phyloP scores from a whole-genome alignment of 1,140 invertebrate species.

The Pachypsylla venusta region DNA sequence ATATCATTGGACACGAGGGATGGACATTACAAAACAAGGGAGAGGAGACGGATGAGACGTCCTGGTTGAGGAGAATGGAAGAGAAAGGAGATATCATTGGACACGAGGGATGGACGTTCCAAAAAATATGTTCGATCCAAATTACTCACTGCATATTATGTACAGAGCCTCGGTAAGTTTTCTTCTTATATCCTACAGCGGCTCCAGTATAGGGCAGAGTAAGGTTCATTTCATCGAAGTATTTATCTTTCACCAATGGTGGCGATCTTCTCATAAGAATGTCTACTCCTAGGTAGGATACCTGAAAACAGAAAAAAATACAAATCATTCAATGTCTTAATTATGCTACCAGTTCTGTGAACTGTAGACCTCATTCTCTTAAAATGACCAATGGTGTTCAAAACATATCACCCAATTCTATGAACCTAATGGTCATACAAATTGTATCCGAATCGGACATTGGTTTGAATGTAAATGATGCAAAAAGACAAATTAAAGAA shows the following conservation, averaged over 20 bases:
- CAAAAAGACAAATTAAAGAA: no score
- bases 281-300: constrained; percentile 47
- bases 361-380: no score
- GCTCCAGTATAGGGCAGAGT: constrained; percentile 47
- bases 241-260: constrained; percentile 45
- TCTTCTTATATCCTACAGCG: constrained; percentile 42
- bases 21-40: no score
- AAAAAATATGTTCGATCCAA: no score
- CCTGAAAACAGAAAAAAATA: constrained; percentile 32
- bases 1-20: constrained; percentile 9
- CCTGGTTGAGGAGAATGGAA: not conserved
- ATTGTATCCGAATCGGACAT: not conserved
- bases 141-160: constrained; percentile 43
- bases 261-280: constrained; percentile 39
- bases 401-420: not conserved
- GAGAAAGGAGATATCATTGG: not conserved
- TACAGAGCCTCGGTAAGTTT: constrained; percentile 47
- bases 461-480: no score
- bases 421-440: not conserved
- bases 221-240: constrained; percentile 40
- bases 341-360: no score
- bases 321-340: not conserved
- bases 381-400: not conserved
- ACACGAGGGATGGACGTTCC: no score
- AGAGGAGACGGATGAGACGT: no score